phyloP scores from a whole-genome alignment of 2,797 vertebrate genomes.

The Alcedo atthis region DNA sequence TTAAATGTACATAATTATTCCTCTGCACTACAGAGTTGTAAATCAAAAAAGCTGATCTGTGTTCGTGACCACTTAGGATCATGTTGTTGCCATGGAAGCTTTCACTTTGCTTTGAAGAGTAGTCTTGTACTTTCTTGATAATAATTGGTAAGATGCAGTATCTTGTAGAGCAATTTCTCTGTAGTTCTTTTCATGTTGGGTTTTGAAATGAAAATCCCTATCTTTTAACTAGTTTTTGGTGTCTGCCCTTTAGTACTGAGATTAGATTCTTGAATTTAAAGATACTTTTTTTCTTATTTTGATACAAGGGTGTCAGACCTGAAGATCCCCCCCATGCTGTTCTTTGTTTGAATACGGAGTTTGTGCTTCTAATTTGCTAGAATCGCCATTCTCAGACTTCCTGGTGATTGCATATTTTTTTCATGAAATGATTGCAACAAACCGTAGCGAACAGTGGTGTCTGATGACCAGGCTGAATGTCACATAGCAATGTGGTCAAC shows the following conservation, averaged over 20 bases:
- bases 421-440: not conserved
- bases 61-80: not conserved
- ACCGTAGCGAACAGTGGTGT: not conserved
- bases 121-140: not conserved
- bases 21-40: not conserved
- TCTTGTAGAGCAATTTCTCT: not conserved
- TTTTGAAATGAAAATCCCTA: not conserved
- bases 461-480: not conserved
- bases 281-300: not conserved
- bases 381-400: not conserved
- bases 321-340: not conserved
- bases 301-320: not conserved
- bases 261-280: not conserved
- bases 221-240: not conserved
- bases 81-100: constrained; percentile 46
- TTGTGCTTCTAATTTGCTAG: not conserved
- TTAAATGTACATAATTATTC: not conserved
- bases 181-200: not conserved
- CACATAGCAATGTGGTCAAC: not conserved
- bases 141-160: not conserved
- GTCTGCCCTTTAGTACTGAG: not conserved
- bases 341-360: not conserved
- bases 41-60: not conserved
- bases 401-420: not conserved
- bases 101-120: not conserved